phyloP scores from a whole-genome alignment of 2,113 vertebrate species.

The Apteryx owenii region DNA sequence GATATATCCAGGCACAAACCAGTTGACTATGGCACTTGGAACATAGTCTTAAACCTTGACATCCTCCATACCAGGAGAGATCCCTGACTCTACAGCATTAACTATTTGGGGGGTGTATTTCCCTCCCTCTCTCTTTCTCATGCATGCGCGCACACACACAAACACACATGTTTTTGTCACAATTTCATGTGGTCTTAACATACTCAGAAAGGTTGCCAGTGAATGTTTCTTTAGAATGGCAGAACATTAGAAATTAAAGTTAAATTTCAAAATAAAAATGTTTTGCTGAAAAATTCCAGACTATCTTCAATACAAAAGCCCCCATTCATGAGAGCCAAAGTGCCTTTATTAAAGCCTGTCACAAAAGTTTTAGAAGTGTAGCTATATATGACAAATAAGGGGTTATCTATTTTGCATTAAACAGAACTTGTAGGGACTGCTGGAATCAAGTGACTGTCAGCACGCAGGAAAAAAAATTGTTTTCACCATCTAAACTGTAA shows the following conservation, averaged over 20 bases:
- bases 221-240: background rate
- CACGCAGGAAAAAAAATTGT: background rate
- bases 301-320: background rate
- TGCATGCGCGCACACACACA: background rate
- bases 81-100: accelerated
- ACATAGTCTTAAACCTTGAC: background rate
- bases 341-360: background rate
- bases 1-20: background rate
- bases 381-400: background rate
- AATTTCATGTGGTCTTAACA: background rate
- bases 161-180: background rate
- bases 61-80: background rate
- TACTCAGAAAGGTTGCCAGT: background rate
- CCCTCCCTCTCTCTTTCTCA: background rate
- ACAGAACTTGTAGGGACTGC: background rate
- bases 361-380: background rate
- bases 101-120: background rate
- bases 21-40: background rate
- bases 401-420: background rate
- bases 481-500: background rate
- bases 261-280: background rate
- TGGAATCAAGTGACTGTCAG: background rate
- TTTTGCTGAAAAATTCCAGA: background rate
- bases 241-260: background rate
- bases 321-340: background rate